Base-by-base conservation (phyloP, 2,113 vertebrate species). In the Myanophis thanlyinensis region DNA sequence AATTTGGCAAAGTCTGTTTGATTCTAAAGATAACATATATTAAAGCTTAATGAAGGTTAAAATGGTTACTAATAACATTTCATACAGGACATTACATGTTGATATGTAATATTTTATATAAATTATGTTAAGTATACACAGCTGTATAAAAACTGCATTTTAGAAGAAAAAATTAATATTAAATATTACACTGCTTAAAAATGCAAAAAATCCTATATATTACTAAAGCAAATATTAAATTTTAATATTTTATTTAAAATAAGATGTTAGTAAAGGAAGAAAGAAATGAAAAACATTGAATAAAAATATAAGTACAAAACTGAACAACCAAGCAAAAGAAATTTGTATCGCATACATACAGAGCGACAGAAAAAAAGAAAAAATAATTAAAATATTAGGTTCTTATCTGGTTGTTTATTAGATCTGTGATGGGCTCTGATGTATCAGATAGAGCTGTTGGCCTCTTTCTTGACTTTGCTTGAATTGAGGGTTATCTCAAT, bases 21-120 rank as follows among this genome's bases (percentile, higher is more conserved):
- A 94, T 97, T 96, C 84, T 96, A 96, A 93, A 90, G 94, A 91
- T 96, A 97, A 95, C 91, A 89, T 67, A 10, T 96, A 62, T 90
- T 95, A 93, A 85, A 96, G 59, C 8, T 44, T 80, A 80, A 80
- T 80, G 40, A 80, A 80, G 40, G 3, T 22, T 80, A 80, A 80
- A 80, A 73, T 35, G n/a, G n/a, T 35, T 73, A 40, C n/a, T 73
- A 73, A 18, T 73, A 73, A 73, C 67, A 73, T 73, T 73, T 73
- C n/a, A 18, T 35, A 73, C 5, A 35, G 15, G 11, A n/a, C 11
- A 67, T 67, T n/a, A n/a, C 30, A n/a, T 67, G 12, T 67, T 67
- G 62, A 67, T 67, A n/a, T 67, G 59, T 30, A 67, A 67, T n/a
- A n/a, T 62, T 62, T 30, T 67, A 67, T 67, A n/a, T 67, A 67